Evolutionary conservation across 1,140 invertebrate genomes (phyloP).

Genomic region (Palaemon carinicauda): DNA sequence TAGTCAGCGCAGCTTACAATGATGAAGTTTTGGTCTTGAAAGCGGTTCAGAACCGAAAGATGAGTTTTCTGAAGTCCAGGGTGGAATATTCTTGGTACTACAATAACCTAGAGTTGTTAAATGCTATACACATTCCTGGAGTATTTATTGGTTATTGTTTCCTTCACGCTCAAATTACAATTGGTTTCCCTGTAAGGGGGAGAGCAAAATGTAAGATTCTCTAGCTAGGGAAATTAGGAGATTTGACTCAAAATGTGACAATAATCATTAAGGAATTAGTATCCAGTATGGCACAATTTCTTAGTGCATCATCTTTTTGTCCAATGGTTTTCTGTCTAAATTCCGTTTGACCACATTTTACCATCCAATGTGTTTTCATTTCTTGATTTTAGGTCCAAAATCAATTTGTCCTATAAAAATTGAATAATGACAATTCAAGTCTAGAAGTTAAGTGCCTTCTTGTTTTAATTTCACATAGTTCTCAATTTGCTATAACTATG

Average conservation of each 20-base stretch:
- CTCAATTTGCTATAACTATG: no score
- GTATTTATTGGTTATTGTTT: constrained; percentile 52
- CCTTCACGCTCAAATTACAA: constrained; percentile 53
- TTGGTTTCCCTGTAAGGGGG: constrained; percentile 55
- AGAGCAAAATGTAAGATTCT: constrained; percentile 54
- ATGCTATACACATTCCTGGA: constrained; percentile 52
- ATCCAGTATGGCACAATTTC: constrained; percentile 39
- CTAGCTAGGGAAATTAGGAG: constrained; percentile 43
- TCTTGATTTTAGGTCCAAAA: no score
- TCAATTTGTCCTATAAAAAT: no score
- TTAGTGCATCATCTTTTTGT: background rate
- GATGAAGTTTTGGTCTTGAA: constrained; percentile 54
- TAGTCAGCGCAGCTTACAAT: constrained; percentile 52
- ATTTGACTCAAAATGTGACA: constrained; percentile 44
- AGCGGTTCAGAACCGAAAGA: constrained; percentile 52
- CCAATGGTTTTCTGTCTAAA: no score
- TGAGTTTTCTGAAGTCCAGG: constrained; percentile 51
- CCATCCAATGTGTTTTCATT: no score
- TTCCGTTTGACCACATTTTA: no score
- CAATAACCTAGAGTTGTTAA: constrained; percentile 51
- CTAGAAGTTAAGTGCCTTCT: no score
- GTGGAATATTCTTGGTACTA: constrained; percentile 49
- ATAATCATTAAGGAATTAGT: background rate
- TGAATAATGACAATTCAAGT: no score
- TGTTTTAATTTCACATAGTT: no score